phyloP scores from a whole-genome alignment of 1,140 invertebrate genomes.

The Camponotus pennsylvanicus region DNA sequence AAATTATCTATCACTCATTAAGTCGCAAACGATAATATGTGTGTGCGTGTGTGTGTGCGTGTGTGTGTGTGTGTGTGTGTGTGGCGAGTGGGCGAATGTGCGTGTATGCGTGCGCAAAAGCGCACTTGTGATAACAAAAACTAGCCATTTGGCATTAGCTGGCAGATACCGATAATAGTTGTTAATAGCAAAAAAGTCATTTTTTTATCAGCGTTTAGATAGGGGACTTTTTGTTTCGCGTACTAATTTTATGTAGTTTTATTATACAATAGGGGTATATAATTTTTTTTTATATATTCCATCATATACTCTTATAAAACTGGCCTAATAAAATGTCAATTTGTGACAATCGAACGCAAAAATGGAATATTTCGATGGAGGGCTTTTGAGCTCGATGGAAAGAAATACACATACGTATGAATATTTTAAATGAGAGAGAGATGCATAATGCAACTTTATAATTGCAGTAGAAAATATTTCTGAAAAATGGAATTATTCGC shows the following conservation, averaged over 20 bases:
- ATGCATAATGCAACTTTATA: not conserved
- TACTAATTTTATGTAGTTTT: too few relatives aligned
- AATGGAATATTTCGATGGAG: not conserved
- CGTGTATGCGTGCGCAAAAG: not conserved
- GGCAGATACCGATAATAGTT: conserved; percentile 43
- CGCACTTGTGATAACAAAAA: conserved; percentile 42
- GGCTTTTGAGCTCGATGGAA: not conserved
- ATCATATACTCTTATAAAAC: not conserved
- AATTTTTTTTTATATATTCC: not conserved
- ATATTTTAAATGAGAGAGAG: too few relatives aligned
- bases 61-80: not conserved
- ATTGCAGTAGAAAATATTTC: not conserved
- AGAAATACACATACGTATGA: not conserved
- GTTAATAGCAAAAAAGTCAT: conserved; percentile 49
- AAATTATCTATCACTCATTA: conserved; percentile 59
- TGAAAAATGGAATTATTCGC: not conserved
- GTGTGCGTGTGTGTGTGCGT: not conserved
- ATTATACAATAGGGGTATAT: not conserved
- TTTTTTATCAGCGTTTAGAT: conserved; percentile 52
- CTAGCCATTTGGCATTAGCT: conserved; percentile 50
- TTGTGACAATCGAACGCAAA: not conserved
- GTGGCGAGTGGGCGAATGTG: too few relatives aligned
- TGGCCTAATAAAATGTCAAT: not conserved
- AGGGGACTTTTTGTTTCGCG: conserved; percentile 17
- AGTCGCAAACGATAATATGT: conserved; percentile 53